Evolutionary conservation across 2,888 invertebrate species (phyloP), one percentile per base, ranked within the genome.

Genomic region (Nezara viridula): DNA sequence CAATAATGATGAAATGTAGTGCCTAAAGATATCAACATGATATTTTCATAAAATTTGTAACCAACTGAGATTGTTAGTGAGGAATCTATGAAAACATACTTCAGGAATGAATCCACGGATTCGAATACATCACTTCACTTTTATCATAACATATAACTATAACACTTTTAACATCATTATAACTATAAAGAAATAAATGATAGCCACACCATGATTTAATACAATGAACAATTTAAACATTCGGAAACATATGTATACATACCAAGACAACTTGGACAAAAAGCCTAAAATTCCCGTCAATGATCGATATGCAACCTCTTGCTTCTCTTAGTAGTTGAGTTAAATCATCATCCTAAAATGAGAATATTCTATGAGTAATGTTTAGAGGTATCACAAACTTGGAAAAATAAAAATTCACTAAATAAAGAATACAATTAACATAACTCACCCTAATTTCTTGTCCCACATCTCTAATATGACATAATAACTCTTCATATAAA

Each of bases 201-300:
- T 55, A n/a, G 7, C 24, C 10, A 55, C 0, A 55, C 2, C 52
- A 52, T 24, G 5, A 2, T 9, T 12, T 3, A 3, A 50, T 21
- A 1, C 50, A n/a, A n/a, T 7, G 10, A 14, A 55, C n/a, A 55
- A 55, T 12, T n/a, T n/a, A 55, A 55, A 55, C 55, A 55, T n/a
- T 12, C 24, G 0, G 9, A 14, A 81, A 47, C 12, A 81, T n/a
- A 40, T 2, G 32, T 16, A 44, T 50, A 89, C 92, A 91, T 91
- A 92, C 92, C 86, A 96, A 92, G 44, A 96, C 91, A 3, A 94
- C 94, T 92, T 95, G 95, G 10, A 95, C 94, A 91, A 96, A 93
- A 86, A 94, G 92, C 90, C 94, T 93, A 91, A 95, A 94, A 89
- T 94, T 93, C 47, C 94, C 93, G 90, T 94, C 94, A 40, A 96